Conservation (phyloP, 2,113 vertebrate species). For the Gila orcuttii region DNA sequence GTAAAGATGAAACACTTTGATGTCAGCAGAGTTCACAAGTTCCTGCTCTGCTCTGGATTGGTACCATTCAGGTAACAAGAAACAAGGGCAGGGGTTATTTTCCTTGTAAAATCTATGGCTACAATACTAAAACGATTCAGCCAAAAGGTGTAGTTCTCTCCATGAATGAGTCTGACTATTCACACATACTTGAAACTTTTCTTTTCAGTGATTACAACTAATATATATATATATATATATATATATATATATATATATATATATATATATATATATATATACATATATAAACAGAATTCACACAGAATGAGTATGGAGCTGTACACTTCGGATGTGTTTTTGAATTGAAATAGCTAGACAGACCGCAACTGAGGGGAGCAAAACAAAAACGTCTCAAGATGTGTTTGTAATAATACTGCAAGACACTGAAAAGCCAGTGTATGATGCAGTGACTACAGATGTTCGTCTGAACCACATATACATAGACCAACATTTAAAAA, state of each 20-base stretch:
- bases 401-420: neutral
- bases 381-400: neutral
- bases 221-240: too few species aligned
- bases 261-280: too few species aligned
- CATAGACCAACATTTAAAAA: neutral
- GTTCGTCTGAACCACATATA: neutral
- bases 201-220: neutral
- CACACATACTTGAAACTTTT: neutral
- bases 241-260: too few species aligned
- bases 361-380: neutral
- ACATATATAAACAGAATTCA: neutral
- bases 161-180: constrained; percentile 4
- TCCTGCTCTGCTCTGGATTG: constrained; percentile 48
- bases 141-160: constrained; percentile 18
- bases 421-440: neutral
- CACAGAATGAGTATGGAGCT: neutral
- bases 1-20: constrained; percentile 49
- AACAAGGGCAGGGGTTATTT: constrained; percentile 8
- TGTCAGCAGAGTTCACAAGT: constrained; percentile 55
- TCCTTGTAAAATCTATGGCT: constrained; percentile 6
- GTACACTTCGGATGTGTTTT: neutral
- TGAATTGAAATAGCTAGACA: neutral
- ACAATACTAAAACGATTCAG: constrained; percentile 16
- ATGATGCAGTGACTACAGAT: constrained; percentile 4
- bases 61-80: constrained; percentile 52